A percentile compares a stretch with the other conserved stretches of the same genome.
These are phyloP conservation scores for Trachelus stipa DNA, from an alignment of 2,888 invertebrate species.

Conservation along the genomic window DNA sequence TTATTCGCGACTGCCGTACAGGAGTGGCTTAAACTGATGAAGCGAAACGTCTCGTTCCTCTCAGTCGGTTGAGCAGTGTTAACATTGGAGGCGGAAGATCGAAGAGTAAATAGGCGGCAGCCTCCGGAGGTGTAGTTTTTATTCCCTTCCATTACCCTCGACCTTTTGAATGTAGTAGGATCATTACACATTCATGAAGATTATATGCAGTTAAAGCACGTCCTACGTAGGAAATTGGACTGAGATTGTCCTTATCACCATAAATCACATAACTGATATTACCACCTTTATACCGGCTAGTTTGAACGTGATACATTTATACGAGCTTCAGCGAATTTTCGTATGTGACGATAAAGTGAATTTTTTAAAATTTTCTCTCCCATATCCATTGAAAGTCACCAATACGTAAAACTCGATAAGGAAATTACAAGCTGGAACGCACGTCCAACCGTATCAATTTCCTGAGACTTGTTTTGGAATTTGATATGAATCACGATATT, in stretches of 20 bases:
- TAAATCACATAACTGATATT: constrained; percentile 53
- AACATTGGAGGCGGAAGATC: neutral
- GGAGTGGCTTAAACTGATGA: neutral
- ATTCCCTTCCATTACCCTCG: constrained; percentile 31
- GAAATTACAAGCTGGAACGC: neutral
- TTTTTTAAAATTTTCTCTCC: neutral
- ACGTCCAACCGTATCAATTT: neutral
- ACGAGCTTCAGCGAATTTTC: neutral
- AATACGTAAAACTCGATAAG: neutral
- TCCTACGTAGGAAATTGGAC: constrained; percentile 53
- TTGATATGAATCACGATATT: neutral
- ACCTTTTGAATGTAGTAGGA: constrained; percentile 12
- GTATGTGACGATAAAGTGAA: neutral
- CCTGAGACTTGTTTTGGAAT: neutral
- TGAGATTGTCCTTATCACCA: constrained; percentile 54
- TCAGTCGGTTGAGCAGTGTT: neutral
- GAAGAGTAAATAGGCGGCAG: neutral
- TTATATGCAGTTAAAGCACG: constrained; percentile 55
- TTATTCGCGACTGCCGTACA: neutral
- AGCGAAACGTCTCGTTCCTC: neutral
- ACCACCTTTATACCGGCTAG: constrained; percentile 25
- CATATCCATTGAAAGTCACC: neutral
- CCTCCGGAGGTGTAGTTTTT: constrained; percentile 24
- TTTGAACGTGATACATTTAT: neutral
- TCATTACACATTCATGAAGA: constrained; percentile 58